A percentile compares a stretch with the other conserved stretches of the same genome.
Conservation (phyloP, 2,113 vertebrate genomes). For the Suncus etruscus region DNA sequence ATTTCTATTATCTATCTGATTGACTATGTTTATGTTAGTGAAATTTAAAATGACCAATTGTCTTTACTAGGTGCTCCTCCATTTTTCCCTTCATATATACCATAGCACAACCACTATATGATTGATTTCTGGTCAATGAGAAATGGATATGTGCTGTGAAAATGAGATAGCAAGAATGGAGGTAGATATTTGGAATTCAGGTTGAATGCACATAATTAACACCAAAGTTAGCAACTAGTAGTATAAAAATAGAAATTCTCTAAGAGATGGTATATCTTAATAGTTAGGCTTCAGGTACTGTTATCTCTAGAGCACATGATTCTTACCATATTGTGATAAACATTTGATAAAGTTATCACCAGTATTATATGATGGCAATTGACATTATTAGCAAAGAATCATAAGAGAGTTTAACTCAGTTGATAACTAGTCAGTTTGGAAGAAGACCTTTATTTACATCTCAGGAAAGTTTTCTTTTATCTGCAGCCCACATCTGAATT, state of each 20-base stretch:
- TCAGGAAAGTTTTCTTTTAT: not conserved
- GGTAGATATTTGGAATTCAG: not conserved
- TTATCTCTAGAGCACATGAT: slow-evolving; percentile 1
- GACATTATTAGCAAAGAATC: not conserved
- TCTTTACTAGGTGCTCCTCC: too few species aligned
- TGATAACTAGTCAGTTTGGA: not conserved
- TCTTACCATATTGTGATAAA: not conserved
- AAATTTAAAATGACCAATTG: too few species aligned
- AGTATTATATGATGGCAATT: not conserved
- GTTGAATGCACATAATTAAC: not conserved
- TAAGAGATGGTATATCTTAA: not conserved
- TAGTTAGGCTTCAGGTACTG: not conserved
- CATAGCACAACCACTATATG: not conserved
- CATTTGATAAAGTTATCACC: not conserved
- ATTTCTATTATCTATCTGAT: too few species aligned
- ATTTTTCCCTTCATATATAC: too few species aligned
- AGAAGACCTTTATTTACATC: not conserved
- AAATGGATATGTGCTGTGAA: not conserved
- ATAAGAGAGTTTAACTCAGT: not conserved
- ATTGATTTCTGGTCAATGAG: not conserved
- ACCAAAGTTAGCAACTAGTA: not conserved
- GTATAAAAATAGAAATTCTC: slow-evolving; percentile 22
- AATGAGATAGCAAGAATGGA: not conserved
- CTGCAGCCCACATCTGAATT: not conserved
- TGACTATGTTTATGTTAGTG: too few species aligned